Evolutionary conservation across 2,113 vertebrate species (phyloP), one percentile per base, ranked within the genome.

Genomic region (Sylvilagus bachmani): DNA sequence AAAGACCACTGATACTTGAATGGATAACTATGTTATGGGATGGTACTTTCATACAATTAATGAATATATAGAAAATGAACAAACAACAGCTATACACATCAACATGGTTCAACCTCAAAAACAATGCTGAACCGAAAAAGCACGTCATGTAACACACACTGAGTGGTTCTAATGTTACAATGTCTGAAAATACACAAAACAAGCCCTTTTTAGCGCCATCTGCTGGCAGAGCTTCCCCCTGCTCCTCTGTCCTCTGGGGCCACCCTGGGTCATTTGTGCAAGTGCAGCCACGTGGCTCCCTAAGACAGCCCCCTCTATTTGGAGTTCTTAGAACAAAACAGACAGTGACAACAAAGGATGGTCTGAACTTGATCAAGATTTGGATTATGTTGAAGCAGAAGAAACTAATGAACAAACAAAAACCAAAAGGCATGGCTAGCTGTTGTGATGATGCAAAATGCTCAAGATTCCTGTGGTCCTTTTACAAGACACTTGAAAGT

Each of bases 351-450:
- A 99, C 98, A 99, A 99, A 99, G 99, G 99, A 95, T 73, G 77
- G 22, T 96, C 99, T 95, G 99, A 99, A 97, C 98, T 99, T 98
- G 99, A 99, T 96, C 99, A 99, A 96, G n/a, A 85, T 33, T 33
- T 85, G 22, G 31, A 85, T 25, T 31, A 16, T 21, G 2, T 9
- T 33, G 31, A 33, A 53, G 44, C 31, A 85, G 49, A 85, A 70
- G 13, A 69, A 69, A 69, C 21, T 5, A 1, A 11, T 49, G 64
- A 85, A 25, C 13, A 78, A 51, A 78, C 27, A 55, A 58, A 61
- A 55, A 29, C 55, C 66, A 71, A 55, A 36, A n/a, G 3, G 53
- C 53, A 71, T 55, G 16, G 49, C 31, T 70, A 14, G n/a, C 44
- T 24, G 19, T 16, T 25, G 44, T 71, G 49, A 55, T 55, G 83